Conservation (phyloP, 2,888 invertebrate genomes). For the Ochropleura plecta region DNA sequence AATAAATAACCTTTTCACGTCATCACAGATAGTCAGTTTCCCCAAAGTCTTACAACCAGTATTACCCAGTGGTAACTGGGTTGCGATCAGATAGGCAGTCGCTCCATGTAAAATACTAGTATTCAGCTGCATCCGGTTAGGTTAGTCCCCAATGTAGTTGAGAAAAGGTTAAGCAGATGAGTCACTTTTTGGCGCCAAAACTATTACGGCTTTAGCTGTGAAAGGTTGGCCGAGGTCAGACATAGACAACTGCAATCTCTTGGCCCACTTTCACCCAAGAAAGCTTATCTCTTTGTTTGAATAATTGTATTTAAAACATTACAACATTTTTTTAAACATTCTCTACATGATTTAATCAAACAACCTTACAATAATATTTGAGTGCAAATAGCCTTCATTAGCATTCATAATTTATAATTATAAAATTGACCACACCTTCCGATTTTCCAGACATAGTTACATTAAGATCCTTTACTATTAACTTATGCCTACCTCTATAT, state of each 20-base stretch:
- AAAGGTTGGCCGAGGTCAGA: background rate
- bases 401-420: background rate
- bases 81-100: too few species aligned
- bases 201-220: background rate
- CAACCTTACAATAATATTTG: slow-evolving; percentile 23
- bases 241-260: background rate
- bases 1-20: background rate
- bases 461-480: background rate
- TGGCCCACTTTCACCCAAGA: slow-evolving; percentile 24
- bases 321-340: background rate
- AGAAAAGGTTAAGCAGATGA: too few species aligned
- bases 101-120: too few species aligned
- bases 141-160: too few species aligned
- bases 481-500: background rate
- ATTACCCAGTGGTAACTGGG: too few species aligned
- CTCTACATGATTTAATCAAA: background rate
- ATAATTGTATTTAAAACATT: background rate
- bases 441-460: slow-evolving; percentile 4
- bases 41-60: too few species aligned
- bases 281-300: background rate
- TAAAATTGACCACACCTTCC: background rate
- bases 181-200: background rate
- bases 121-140: too few species aligned
- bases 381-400: slow-evolving; percentile 22
- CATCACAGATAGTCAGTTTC: too few species aligned